Base-by-base conservation (phyloP, 2,797 vertebrate genomes). In the Naso thynnoides region DNA sequence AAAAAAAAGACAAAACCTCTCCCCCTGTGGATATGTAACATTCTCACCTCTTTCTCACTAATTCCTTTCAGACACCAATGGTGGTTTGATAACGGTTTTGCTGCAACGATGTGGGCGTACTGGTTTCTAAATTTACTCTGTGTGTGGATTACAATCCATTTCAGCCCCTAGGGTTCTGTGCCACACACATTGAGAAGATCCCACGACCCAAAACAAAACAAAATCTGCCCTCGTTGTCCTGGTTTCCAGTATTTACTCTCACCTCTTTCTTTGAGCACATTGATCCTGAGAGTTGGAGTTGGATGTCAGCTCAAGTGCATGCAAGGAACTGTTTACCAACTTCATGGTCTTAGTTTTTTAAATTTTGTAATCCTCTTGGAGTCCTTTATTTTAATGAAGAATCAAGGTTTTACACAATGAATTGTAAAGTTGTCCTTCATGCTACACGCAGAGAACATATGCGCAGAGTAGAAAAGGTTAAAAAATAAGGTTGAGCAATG, bases 171-270 rank as follows among this genome's bases (percentile, higher is more conserved):
- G 26, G 64, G 54, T 81, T 33, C 58, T 21, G 42, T 66, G 75
- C 72, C 57, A 68, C 70, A 42, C 69, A 76, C 39, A 76, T 63
- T 26, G n/a, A 26, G n/a, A 79, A 64, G 33, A 79, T 78, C 53
- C 73, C 59, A 54, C 9, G 2, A 65, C 45, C 41, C 7, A 24
- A n/a, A 23, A 45, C 11, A 62, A n/a, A 33, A 54, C 33, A 33
- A 36, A 7, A 4, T 47, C 9, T 48, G 56, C 65, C 56, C 56
- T 80, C 78, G 65, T 75, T 76, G 31, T 57, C 47, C 31, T 71
- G 36, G 44, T 69, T 82, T 76, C 62, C 64, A 69, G 54, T 66
- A 57, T 89, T 85, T 86, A 71, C 73, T 84, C 79, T 79, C 73
- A 75, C 76, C 76, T 79, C 50, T 54, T 70, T 79, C 76, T 77